Percentiles rank a stretch among this genome's conserved stretches.
Evolutionary conservation across 30 jellyfish, hydroid and myxozoan species (phyloP).

Genomic region (Clytia hemisphaerica): DNA sequence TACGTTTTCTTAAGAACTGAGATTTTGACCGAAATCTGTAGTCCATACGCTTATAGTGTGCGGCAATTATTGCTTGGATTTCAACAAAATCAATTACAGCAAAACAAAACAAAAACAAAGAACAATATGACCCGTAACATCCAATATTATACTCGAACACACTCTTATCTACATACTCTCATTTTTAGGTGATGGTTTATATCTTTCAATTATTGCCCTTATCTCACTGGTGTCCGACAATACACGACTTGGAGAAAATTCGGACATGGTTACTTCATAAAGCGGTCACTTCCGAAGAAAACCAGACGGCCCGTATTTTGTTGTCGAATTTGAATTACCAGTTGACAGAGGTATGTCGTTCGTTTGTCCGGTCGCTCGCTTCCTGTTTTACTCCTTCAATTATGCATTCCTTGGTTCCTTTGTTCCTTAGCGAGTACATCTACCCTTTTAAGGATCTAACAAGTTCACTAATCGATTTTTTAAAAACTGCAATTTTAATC

Average conservation of each 20-base stretch:
- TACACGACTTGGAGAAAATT: constrained; percentile 48
- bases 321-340: constrained; percentile 56
- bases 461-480: no score
- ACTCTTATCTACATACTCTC: neutral
- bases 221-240: constrained; percentile 54
- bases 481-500: no score
- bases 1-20: no score
- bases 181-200: constrained; percentile 40
- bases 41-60: no score
- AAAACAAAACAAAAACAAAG: no score
- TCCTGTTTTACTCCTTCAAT: neutral
- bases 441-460: no score
- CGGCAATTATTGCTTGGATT: no score
- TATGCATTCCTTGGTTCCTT: no score
- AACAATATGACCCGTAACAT: no score
- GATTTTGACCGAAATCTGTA: no score
- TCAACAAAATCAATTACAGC: no score
- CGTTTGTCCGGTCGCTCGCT: neutral
- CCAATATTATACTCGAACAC: neutral
- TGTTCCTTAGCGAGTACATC: no score
- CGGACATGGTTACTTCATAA: constrained; percentile 61
- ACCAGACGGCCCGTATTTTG: constrained; percentile 45
- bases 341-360: constrained; percentile 29
- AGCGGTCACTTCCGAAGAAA: constrained; percentile 51
- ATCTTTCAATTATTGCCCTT: constrained; percentile 58